These are phyloP conservation scores for Orchesellides sinensis DNA, from an alignment of 2,888 invertebrate genomes.

Conservation along the genomic window DNA sequence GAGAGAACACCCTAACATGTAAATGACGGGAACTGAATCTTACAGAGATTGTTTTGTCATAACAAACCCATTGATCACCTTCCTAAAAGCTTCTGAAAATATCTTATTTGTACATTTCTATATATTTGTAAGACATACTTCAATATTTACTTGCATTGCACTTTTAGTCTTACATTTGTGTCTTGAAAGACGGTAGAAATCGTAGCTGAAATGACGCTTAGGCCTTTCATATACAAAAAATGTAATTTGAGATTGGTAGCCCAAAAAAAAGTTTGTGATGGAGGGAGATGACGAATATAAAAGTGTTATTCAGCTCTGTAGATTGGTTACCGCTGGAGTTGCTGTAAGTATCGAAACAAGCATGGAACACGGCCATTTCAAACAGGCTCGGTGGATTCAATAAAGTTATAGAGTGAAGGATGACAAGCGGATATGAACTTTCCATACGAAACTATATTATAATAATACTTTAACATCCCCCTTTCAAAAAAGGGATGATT, in stretches of 20 bases:
- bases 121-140: neutral
- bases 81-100: slow-evolving; percentile 23
- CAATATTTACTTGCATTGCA: neutral
- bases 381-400: slow-evolving; percentile 33
- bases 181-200: neutral
- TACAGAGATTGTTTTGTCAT: slow-evolving; percentile 69
- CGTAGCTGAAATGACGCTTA: neutral
- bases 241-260: slow-evolving; percentile 28
- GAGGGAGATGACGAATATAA: neutral
- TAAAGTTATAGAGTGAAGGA: slow-evolving; percentile 12
- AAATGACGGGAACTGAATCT: slow-evolving; percentile 63
- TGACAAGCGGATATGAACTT: slow-evolving; percentile 31
- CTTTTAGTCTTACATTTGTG: neutral
- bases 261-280: neutral
- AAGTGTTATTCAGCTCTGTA: neutral
- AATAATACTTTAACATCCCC: neutral
- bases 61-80: slow-evolving; percentile 71
- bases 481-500: neutral
- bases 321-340: neutral
- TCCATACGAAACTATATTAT: neutral
- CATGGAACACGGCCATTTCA: slow-evolving; percentile 22
- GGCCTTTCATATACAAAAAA: neutral
- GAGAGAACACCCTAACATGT: slow-evolving; percentile 53
- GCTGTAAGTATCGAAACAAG: slow-evolving; percentile 16
- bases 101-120: neutral